A percentile compares a stretch with the other conserved stretches of the same genome.
Evolutionary conservation across 64 coral and sea anemone species (phyloP).

Genomic region (Actinia tenebrosa): DNA sequence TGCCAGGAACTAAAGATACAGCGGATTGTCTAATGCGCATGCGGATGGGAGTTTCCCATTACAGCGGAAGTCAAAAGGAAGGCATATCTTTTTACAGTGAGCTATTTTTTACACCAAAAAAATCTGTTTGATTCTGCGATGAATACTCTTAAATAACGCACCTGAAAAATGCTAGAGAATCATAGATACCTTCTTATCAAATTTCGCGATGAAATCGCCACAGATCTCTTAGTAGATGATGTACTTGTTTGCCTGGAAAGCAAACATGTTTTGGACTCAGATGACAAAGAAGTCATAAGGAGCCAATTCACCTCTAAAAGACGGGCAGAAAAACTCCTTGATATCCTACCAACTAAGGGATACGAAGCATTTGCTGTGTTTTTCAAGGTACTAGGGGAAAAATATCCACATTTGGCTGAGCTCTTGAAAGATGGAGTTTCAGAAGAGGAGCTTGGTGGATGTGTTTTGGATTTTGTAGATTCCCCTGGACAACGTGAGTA

Average conservation of each 20-base stretch:
- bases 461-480: constrained; percentile 52
- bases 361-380: constrained; percentile 74
- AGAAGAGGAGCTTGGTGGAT: constrained; percentile 19
- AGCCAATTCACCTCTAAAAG: constrained; percentile 43
- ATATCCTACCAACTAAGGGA: constrained; percentile 83
- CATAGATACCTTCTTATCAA: constrained; percentile 82
- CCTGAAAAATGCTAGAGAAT: constrained; percentile 67
- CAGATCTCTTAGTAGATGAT: constrained; percentile 89
- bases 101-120: neutral
- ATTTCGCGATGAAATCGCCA: constrained; percentile 42
- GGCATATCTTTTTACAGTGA: neutral
- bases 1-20: neutral
- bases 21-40: neutral
- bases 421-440: constrained; percentile 52
- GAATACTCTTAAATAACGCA: neutral
- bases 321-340: constrained; percentile 69
- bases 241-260: constrained; percentile 63
- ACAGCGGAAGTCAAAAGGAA: neutral
- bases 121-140: neutral
- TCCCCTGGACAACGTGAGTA: constrained; percentile 74
- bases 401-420: constrained; percentile 82
- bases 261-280: constrained; percentile 63
- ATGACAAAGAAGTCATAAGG: constrained; percentile 69
- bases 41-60: constrained; percentile 23
- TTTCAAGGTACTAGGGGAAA: constrained; percentile 60